A percentile compares a stretch with the other conserved stretches of the same genome.
These are phyloP conservation scores for Agrochola lota DNA, from an alignment of 2,888 invertebrate species.

Conservation along the genomic window DNA sequence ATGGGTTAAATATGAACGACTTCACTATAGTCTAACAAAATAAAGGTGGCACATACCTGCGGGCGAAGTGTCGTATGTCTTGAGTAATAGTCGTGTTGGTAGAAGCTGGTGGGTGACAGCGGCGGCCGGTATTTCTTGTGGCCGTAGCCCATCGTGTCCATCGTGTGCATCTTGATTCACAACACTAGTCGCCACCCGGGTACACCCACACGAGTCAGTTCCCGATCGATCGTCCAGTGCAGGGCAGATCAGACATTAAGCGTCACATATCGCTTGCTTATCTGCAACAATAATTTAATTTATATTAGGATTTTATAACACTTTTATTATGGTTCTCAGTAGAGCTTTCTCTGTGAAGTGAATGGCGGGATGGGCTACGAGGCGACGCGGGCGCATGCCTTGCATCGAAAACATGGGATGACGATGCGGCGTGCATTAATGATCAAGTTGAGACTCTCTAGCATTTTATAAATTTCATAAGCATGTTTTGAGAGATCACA, in stretches of 20 bases:
- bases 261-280: slow-evolving; percentile 69
- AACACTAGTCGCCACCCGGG: slow-evolving; percentile 68
- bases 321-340: slow-evolving; percentile 39
- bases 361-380: slow-evolving; percentile 50
- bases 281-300: slow-evolving; percentile 68
- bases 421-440: slow-evolving; percentile 68
- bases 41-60: slow-evolving; percentile 78
- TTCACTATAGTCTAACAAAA: slow-evolving; percentile 18
- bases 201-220: slow-evolving; percentile 64
- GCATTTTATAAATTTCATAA: not conserved
- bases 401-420: slow-evolving; percentile 68
- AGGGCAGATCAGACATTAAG: slow-evolving; percentile 25
- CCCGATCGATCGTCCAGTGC: slow-evolving; percentile 43
- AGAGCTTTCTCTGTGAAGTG: slow-evolving; percentile 58
- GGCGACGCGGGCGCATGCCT: slow-evolving; percentile 61
- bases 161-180: slow-evolving; percentile 85
- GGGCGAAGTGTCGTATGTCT: slow-evolving; percentile 88
- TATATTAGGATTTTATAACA: slow-evolving; percentile 34
- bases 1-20: too few species aligned
- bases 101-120: slow-evolving; percentile 91
- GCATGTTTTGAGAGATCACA: not conserved
- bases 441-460: slow-evolving; percentile 39
- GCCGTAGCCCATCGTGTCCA: slow-evolving; percentile 92
- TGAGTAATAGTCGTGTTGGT: slow-evolving; percentile 90
- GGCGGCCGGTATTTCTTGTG: slow-evolving; percentile 92